A percentile compares a stretch with the other conserved stretches of the same genome.
phyloP scores from a whole-genome alignment of 2,797 vertebrate species.

The Trachops cirrhosus region DNA sequence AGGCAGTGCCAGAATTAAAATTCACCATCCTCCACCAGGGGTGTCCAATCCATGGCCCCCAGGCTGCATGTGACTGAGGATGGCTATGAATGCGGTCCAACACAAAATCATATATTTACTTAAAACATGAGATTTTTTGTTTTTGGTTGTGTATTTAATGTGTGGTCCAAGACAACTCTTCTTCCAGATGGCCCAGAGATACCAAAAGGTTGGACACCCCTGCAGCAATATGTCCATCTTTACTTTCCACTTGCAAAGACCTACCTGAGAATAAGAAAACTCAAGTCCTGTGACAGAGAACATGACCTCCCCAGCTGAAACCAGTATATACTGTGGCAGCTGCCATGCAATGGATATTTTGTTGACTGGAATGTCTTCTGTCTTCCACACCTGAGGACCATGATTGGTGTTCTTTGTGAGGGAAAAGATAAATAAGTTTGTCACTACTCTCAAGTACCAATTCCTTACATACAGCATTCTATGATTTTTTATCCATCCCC shows the following conservation, averaged over 20 bases:
- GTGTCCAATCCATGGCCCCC: too few relatives aligned
- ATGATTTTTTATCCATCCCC: neutral
- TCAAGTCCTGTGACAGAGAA: conserved; percentile 97
- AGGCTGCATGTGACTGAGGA: too few relatives aligned
- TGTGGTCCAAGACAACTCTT: too few relatives aligned
- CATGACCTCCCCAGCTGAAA: conserved; percentile 97
- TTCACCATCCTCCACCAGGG: neutral
- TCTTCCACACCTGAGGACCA: conserved; percentile 74
- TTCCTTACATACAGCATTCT: neutral
- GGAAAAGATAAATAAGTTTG: conserved; percentile 40
- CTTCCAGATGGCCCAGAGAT: too few relatives aligned
- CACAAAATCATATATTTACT: too few relatives aligned
- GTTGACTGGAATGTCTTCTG: conserved; percentile 89
- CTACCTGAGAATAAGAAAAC: conserved; percentile 97
- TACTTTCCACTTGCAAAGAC: conserved; percentile 6
- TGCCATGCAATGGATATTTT: conserved; percentile 93
- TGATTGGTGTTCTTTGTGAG: conserved; percentile 76
- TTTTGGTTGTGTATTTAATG: too few relatives aligned
- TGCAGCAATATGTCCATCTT: neutral
- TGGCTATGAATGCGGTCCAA: too few relatives aligned
- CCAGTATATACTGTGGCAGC: conserved; percentile 92
- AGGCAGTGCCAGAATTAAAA: neutral
- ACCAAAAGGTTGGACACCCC: too few relatives aligned
- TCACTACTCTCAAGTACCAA: conserved; percentile 29
- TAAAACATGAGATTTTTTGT: too few relatives aligned